phyloP scores from a whole-genome alignment of 2,113 vertebrate species.

The Erinaceus europaeus region DNA sequence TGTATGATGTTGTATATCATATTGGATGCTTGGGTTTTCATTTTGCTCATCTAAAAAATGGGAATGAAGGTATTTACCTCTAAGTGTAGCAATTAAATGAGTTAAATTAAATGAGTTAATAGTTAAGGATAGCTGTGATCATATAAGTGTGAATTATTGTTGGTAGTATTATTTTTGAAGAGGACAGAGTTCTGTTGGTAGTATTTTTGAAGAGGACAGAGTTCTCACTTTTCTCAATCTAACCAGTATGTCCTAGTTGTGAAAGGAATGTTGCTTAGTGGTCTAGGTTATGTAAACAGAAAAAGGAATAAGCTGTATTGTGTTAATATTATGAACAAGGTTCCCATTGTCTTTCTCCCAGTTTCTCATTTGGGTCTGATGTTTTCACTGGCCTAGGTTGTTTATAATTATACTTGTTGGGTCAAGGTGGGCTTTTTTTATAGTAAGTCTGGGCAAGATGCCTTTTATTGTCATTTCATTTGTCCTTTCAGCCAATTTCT shows the following conservation, averaged over 20 bases:
- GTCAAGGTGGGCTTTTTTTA: constrained; percentile 41
- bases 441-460: not conserved
- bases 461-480: constrained; percentile 55
- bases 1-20: not conserved
- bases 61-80: not conserved
- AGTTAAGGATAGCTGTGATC: not conserved
- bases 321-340: not conserved
- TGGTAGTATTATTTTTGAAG: not conserved
- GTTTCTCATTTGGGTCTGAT: not conserved
- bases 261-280: not conserved
- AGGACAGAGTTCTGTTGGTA: not conserved
- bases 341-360: not conserved
- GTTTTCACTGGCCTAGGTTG: not conserved
- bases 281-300: not conserved
- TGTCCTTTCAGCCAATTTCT: constrained; percentile 45
- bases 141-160: not conserved
- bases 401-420: constrained; percentile 33
- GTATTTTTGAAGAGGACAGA: not conserved
- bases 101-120: no score
- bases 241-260: not conserved
- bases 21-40: not conserved
- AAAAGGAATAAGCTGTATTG: not conserved
- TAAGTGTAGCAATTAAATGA: no score
- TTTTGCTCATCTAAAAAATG: not conserved
- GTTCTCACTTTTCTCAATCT: not conserved